Percentiles rank a stretch among this genome's conserved stretches.
Evolutionary conservation across 1,140 invertebrate genomes (phyloP).

Genomic region (Hesperophylax magnus): DNA sequence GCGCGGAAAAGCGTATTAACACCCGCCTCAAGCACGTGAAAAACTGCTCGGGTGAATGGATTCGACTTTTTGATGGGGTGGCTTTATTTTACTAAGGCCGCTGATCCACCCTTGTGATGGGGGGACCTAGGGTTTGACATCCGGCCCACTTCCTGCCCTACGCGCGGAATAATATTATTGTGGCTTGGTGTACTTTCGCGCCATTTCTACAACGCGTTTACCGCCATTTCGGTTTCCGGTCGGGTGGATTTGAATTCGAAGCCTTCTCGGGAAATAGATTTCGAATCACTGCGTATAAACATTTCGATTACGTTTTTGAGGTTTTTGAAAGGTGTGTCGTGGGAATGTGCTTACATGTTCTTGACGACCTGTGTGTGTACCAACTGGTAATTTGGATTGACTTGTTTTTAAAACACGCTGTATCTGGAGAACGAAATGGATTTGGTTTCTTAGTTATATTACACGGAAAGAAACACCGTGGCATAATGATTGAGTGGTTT

Average conservation of each 20-base stretch:
- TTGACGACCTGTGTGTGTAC: too few species aligned
- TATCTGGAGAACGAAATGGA: too few species aligned
- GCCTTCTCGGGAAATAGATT: slow-evolving; percentile 23
- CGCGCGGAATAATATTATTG: slow-evolving; percentile 40
- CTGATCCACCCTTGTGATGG: background rate
- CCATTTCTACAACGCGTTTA: slow-evolving; percentile 46
- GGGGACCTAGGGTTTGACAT: background rate
- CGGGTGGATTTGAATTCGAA: slow-evolving; percentile 11
- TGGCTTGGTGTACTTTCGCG: slow-evolving; percentile 31
- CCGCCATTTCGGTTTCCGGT: slow-evolving; percentile 46
- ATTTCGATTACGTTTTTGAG: slow-evolving; percentile 29
- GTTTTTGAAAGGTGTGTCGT: background rate
- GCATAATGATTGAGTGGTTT: too few species aligned
- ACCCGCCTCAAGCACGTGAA: background rate
- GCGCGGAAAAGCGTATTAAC: background rate
- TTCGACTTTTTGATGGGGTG: background rate
- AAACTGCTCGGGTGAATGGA: background rate
- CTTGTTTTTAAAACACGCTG: too few species aligned
- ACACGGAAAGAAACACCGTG: too few species aligned
- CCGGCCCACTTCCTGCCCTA: slow-evolving; percentile 25
- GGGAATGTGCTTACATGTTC: background rate
- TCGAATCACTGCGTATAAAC: slow-evolving; percentile 27
- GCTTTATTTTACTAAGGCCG: background rate
- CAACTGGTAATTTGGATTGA: too few species aligned
- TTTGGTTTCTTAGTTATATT: too few species aligned